Percentiles rank a stretch among this genome's conserved stretches.
Conservation (phyloP, 1,140 invertebrate genomes). For the Drosophila auraria region DNA sequence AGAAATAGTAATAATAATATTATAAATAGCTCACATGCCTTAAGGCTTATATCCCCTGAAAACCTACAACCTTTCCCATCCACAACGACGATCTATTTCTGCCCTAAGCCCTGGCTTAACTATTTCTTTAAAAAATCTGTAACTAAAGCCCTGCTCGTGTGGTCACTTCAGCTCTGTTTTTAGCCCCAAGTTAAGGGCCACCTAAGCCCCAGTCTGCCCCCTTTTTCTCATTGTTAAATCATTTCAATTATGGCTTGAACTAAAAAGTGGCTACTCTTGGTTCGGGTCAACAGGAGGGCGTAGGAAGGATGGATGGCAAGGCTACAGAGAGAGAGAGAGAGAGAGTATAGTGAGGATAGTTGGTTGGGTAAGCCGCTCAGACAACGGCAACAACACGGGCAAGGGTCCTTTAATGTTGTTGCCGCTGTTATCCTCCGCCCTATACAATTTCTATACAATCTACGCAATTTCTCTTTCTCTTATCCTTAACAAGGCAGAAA, state of each 20-base stretch:
- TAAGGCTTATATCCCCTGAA: too few relatives aligned
- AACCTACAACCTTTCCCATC: too few relatives aligned
- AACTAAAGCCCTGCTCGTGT: conserved; percentile 6
- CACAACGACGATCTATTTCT: too few relatives aligned
- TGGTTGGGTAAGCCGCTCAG: conserved; percentile 35
- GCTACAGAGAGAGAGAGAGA: neutral
- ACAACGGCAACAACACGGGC: conserved; percentile 9
- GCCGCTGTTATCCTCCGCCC: conserved; percentile 8
- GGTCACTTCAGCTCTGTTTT: neutral
- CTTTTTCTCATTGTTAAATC: conserved; percentile 37
- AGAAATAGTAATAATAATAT: too few relatives aligned
- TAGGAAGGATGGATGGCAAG: neutral
- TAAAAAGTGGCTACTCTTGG: conserved; percentile 37
- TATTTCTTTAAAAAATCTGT: too few relatives aligned
- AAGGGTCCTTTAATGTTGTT: conserved; percentile 30
- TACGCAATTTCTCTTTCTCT: conserved; percentile 16
- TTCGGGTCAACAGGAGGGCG: conserved; percentile 28
- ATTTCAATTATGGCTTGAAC: conserved; percentile 49
- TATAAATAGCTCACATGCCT: too few relatives aligned
- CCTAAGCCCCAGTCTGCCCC: neutral
- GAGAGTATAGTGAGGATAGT: conserved; percentile 13
- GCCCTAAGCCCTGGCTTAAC: too few relatives aligned
- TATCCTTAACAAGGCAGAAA: conserved; percentile 34
- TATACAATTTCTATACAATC: conserved; percentile 33
- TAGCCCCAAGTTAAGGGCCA: neutral